Percentiles rank a stretch among this genome's conserved stretches.
Conservation (phyloP, 1,140 invertebrate species). For the Mylabris phalerata region DNA sequence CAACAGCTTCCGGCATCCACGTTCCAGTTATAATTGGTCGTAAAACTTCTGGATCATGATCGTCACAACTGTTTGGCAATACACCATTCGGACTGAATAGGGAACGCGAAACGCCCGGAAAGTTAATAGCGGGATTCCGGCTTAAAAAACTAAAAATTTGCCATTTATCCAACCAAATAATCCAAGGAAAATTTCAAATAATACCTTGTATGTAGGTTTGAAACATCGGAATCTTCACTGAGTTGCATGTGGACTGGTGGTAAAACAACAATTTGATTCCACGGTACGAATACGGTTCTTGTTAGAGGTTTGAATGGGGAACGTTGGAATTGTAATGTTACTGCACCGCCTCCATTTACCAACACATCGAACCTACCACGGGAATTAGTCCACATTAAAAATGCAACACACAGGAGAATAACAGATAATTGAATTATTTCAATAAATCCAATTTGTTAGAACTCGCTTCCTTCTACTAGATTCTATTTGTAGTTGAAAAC, state of each 20-base stretch:
- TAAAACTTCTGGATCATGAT: conserved; percentile 77
- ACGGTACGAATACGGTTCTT: conserved; percentile 85
- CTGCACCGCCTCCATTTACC: conserved; percentile 97
- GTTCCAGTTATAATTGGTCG: conserved; percentile 76
- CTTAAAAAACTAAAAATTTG: conserved; percentile 17
- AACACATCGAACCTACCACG: conserved; percentile 88
- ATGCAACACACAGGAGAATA: conserved; percentile 10
- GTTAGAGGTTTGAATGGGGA: conserved; percentile 83
- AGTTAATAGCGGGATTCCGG: conserved; percentile 48
- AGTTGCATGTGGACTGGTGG: conserved; percentile 80
- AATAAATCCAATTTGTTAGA: conserved; percentile 8
- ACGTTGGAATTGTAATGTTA: conserved; percentile 91
- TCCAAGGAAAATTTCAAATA: conserved; percentile 2
- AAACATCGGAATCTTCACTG: conserved; percentile 62
- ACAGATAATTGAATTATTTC: conserved; percentile 19
- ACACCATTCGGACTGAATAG: conserved; percentile 48
- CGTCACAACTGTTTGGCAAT: conserved; percentile 61
- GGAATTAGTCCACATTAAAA: conserved; percentile 7
- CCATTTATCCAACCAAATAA: not conserved
- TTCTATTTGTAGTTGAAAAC: not conserved
- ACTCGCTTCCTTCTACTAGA: too few relatives aligned
- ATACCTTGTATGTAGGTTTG: conserved; percentile 48
- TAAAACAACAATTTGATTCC: conserved; percentile 92
- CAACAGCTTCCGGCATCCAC: conserved; percentile 79
- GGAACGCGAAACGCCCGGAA: conserved; percentile 54